Percentiles rank a stretch among this genome's conserved stretches.
Evolutionary conservation across 2,113 vertebrate genomes (phyloP).

Genomic region (Trematomus loennbergii): DNA sequence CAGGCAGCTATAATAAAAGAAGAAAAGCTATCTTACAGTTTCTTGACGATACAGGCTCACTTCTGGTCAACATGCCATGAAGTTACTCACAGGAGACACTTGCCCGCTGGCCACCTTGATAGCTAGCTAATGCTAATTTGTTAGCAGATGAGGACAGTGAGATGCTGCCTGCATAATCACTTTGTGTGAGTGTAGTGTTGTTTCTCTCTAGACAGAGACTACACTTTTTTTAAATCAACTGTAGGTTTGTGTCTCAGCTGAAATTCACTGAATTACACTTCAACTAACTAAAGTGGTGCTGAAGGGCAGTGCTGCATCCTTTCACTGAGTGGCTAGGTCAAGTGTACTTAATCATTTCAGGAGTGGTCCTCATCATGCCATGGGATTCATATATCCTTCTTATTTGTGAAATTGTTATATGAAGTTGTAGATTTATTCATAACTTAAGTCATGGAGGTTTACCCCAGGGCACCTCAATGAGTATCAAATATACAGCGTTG

Average conservation of each 20-base stretch:
- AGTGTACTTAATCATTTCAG: background rate
- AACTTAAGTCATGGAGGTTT: background rate
- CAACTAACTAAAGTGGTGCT: background rate
- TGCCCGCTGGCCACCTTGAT: constrained; percentile 51
- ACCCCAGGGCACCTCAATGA: no score
- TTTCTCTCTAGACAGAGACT: accelerated
- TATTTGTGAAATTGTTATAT: background rate
- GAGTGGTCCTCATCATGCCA: background rate
- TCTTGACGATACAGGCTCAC: background rate
- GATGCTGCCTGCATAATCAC: constrained; percentile 52
- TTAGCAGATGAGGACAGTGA: constrained; percentile 50
- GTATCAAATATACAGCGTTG: background rate
- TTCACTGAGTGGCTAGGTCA: background rate
- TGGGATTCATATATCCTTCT: background rate
- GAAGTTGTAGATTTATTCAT: background rate
- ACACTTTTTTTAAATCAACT: background rate
- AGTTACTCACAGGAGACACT: background rate
- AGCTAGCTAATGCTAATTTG: constrained; percentile 56
- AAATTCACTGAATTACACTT: background rate
- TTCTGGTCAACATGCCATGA: background rate
- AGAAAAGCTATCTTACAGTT: background rate
- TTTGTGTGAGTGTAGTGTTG: background rate
- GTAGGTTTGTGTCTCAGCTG: background rate
- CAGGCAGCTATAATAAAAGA: background rate
- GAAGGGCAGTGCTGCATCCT: constrained; percentile 31